Evolutionary conservation across 2,888 invertebrate genomes (phyloP), one percentile per base, ranked within the genome.

Genomic region (Neocrepidodera transversa): DNA sequence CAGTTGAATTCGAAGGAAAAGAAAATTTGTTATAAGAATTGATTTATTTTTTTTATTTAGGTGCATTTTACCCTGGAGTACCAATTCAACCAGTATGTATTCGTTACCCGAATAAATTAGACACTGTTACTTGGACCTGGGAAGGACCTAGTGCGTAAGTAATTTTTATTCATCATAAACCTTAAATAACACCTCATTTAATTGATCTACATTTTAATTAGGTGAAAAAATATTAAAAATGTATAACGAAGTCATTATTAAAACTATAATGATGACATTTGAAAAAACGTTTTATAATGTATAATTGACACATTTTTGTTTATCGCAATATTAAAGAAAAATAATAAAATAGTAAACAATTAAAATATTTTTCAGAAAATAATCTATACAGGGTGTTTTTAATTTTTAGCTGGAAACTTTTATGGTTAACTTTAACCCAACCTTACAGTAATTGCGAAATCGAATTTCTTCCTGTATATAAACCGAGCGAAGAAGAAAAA

Each of bases 51-150:
- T 14, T 4, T 8, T 16, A 53, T 57, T n/a, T 7, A 60, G 96
- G 97, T 35, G 97, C 95, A 8, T 97, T 97, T 81, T 93, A 93
- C 80, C 95, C 96, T 0, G 96, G 96, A 0, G 93, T 96, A 10
- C 95, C 97, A 0, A 91, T 97, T 1, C 97, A 97, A 76, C 97
- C 97, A 0, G 95, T 97, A 10, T 88, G 93, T 73, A 88, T 97
- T 60, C 85, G 91, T 54, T 97, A 96, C 78, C 94, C 93, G 0
- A 96, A 96, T 74, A 89, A 91, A 68, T 82, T 90, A 72, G 94
- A 95, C 74, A 92, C 93, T 0, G 91, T 93, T 64, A 93, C 94
- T 0, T 95, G 94, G 94, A 94, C 94, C 0, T 96, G 93, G 95
- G 94, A 93, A 76, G 96, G 96, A 26, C 95, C 95, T 47, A 92